Conservation (phyloP, 2,797 vertebrate species). For the Brachyalestes nurse region DNA sequence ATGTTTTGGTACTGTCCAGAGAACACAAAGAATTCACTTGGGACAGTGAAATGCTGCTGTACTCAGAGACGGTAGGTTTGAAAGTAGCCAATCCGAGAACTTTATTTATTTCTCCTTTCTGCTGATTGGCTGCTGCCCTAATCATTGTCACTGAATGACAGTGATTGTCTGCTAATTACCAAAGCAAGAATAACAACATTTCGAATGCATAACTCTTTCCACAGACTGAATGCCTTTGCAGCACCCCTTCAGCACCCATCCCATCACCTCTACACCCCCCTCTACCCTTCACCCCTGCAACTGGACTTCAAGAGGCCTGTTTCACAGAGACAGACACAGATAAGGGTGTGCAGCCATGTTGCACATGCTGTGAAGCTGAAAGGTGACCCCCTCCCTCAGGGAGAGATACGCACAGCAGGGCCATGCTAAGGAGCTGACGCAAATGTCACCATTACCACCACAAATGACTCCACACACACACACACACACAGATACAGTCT, state of each 20-base stretch:
- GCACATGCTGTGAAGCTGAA: slow-evolving; percentile 44
- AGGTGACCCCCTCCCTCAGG: slow-evolving; percentile 57
- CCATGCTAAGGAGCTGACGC: slow-evolving; percentile 37
- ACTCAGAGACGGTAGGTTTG: too few species aligned
- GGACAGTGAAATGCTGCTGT: too few species aligned
- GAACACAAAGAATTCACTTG: too few species aligned
- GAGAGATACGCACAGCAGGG: slow-evolving; percentile 30
- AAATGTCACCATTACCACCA: slow-evolving; percentile 54
- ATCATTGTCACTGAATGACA: neutral
- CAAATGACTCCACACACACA: slow-evolving; percentile 24
- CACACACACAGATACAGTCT: neutral
- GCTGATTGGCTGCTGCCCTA: too few species aligned
- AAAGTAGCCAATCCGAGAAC: too few species aligned
- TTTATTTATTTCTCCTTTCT: too few species aligned
- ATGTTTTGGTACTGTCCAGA: too few species aligned
- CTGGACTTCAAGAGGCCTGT: slow-evolving; percentile 29
- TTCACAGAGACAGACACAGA: slow-evolving; percentile 36
- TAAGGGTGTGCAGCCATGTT: slow-evolving; percentile 26
- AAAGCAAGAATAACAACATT: neutral
- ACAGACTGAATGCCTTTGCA: neutral
- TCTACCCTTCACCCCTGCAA: neutral
- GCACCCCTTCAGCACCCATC: too few species aligned
- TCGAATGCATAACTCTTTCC: neutral
- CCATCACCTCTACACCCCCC: neutral
- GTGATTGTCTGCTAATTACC: neutral